These are phyloP conservation scores for Phallusia fumigata DNA, from an alignment of 23 tunicate genomes.

Conservation along the genomic window DNA sequence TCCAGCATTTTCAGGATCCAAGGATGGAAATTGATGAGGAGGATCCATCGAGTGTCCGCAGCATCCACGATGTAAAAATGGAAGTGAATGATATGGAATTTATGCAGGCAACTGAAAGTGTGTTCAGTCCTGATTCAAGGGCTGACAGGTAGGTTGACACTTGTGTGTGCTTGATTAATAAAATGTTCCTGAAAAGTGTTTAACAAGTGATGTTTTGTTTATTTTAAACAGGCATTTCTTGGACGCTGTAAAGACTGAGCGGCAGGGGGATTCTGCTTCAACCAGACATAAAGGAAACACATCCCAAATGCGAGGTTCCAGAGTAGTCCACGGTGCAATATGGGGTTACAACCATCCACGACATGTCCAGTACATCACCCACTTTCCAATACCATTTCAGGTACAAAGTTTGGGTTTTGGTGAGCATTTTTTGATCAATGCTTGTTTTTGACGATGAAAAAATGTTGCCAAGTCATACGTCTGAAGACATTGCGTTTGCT, in stretches of 20 bases:
- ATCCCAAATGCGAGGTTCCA: slow-evolving; percentile 13
- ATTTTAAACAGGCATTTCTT: slow-evolving; percentile 49
- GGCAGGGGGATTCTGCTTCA: not conserved
- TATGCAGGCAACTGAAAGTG: slow-evolving; percentile 16
- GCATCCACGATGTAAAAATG: slow-evolving; percentile 33
- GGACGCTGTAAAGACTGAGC: slow-evolving; percentile 40
- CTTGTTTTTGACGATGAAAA: too few relatives aligned
- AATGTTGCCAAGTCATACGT: too few relatives aligned
- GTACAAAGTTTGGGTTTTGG: not conserved
- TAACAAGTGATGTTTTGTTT: not conserved
- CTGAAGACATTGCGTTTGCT: too few relatives aligned
- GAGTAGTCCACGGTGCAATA: slow-evolving; percentile 20
- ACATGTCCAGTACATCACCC: slow-evolving; percentile 87
- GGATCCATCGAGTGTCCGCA: slow-evolving; percentile 32
- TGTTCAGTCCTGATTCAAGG: slow-evolving; percentile 56
- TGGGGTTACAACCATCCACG: slow-evolving; percentile 85
- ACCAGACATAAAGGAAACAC: slow-evolving; percentile 21
- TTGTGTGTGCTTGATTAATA: too few relatives aligned
- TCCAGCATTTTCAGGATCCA: not conserved
- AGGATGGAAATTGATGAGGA: slow-evolving; percentile 38
- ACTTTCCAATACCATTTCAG: slow-evolving; percentile 75
- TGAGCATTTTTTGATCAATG: too few relatives aligned
- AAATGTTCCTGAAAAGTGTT: too few relatives aligned
- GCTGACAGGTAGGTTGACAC: slow-evolving; percentile 34
- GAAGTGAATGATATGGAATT: slow-evolving; percentile 28